A percentile compares a stretch with the other conserved stretches of the same genome.
These are phyloP conservation scores for Brienomyrus brachyistius DNA, from an alignment of 2,113 vertebrate genomes.

Conservation along the genomic window DNA sequence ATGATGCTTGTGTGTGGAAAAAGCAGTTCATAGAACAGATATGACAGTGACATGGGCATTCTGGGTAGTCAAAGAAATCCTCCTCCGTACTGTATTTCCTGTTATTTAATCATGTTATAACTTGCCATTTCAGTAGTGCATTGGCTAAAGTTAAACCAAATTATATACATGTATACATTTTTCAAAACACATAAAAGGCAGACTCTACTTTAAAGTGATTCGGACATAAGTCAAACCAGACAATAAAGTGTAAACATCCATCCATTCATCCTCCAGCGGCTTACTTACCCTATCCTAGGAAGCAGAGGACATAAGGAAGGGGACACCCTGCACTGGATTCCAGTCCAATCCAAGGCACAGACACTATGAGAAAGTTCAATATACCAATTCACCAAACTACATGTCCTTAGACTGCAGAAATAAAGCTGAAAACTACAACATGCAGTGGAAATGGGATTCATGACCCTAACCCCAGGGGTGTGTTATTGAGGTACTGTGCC, in stretches of 20 bases:
- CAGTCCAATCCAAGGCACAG: not conserved
- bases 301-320: not conserved
- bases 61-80: not conserved
- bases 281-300: not conserved
- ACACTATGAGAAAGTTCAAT: not conserved
- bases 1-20: not conserved
- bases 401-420: not conserved
- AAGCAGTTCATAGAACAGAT: not conserved
- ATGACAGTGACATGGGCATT: not conserved
- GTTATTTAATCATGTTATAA: not conserved
- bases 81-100: not conserved
- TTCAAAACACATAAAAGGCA: not conserved
- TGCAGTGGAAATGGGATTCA: not conserved
- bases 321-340: not conserved
- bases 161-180: not conserved
- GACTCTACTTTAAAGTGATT: not conserved
- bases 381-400: not conserved
- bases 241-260: not conserved
- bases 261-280: not conserved
- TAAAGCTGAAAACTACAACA: not conserved
- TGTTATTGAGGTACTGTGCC: not conserved
- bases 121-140: not conserved
- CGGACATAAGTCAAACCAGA: not conserved
- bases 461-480: not conserved
- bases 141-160: not conserved